A percentile compares a stretch with the other conserved stretches of the same genome.
These are phyloP conservation scores for Campaea margaritaria DNA, from an alignment of 2,888 invertebrate genomes.

Conservation along the genomic window DNA sequence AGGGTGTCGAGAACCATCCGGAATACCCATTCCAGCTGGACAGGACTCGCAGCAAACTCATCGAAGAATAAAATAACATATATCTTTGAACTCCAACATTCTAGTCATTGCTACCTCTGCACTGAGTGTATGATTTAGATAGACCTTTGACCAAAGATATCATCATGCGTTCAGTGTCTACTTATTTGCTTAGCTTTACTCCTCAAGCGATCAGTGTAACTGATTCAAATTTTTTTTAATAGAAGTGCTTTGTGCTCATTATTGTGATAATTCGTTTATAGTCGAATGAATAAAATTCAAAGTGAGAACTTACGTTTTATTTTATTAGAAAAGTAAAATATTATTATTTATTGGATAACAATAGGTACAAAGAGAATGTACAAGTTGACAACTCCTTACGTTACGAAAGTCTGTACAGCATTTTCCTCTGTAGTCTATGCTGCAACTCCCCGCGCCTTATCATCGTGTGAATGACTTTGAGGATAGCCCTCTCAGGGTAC, in stretches of 20 bases:
- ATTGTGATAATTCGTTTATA: conserved; percentile 35
- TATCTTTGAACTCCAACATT: conserved; percentile 31
- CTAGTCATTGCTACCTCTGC: conserved; percentile 54
- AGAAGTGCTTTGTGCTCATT: conserved; percentile 33
- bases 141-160: conserved; percentile 11
- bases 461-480: conserved; percentile 97
- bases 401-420: conserved; percentile 96
- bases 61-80: conserved; percentile 5
- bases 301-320: conserved; percentile 26
- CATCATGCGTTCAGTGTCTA: conserved; percentile 8
- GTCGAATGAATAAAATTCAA: conserved; percentile 41
- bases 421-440: conserved; percentile 97
- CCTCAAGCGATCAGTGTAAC: conserved; percentile 50
- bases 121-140: background rate
- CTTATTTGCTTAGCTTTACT: conserved; percentile 20
- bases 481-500: conserved; percentile 93
- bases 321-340: conserved; percentile 33
- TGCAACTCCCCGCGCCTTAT: conserved; percentile 98
- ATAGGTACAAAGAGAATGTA: too few relatives aligned
- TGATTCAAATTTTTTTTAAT: conserved; percentile 42
- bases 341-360: too few relatives aligned
- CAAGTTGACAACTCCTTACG: too few relatives aligned
- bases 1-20: conserved; percentile 88
- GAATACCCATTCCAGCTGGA: conserved; percentile 86
- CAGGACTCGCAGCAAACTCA: background rate